phyloP scores from a whole-genome alignment of 2,797 vertebrate species.

The Spizella passerina region DNA sequence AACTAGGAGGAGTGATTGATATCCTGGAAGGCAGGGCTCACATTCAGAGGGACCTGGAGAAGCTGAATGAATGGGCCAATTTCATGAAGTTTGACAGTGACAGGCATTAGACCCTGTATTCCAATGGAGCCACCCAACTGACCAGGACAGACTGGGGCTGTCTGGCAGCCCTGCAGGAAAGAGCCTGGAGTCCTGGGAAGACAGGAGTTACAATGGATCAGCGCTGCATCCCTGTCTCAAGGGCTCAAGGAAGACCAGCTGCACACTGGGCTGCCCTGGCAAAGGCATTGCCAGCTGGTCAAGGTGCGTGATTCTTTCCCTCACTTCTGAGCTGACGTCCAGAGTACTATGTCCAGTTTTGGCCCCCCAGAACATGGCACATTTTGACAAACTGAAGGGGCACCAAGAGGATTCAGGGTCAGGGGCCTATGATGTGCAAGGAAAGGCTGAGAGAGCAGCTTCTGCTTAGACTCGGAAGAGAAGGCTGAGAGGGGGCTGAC shows the following conservation, averaged over 20 bases:
- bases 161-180: neutral
- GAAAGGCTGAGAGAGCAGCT: neutral
- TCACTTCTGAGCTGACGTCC: neutral
- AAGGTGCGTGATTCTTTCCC: neutral
- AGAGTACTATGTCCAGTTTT: neutral
- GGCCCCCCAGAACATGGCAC: neutral
- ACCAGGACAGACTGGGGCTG: neutral
- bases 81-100: neutral
- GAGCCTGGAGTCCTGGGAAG: neutral
- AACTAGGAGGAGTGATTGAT: neutral
- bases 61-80: neutral
- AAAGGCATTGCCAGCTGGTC: neutral
- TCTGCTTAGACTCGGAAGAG: neutral
- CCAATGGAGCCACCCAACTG: neutral
- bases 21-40: neutral
- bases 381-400: neutral
- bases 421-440: neutral
- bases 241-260: neutral
- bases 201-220: neutral
- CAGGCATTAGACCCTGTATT: neutral
- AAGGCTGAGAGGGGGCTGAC: neutral
- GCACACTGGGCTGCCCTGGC: neutral
- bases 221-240: neutral
- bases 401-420: neutral
- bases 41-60: neutral